Conservation (phyloP, 2,113 vertebrate species). For the Acrocephalus arundinaceus region DNA sequence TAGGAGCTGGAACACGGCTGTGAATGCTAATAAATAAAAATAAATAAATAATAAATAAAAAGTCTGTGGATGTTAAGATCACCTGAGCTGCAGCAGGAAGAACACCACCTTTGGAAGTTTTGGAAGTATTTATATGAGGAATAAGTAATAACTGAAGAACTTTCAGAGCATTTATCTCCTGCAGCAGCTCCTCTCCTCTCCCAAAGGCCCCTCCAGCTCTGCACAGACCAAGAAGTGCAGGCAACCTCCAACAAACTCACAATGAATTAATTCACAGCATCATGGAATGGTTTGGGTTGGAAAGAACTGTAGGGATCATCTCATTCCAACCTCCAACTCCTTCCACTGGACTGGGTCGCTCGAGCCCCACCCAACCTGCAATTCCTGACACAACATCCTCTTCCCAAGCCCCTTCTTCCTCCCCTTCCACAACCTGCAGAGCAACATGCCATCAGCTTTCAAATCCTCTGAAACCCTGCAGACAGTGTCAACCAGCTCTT, state of each 20-base stretch:
- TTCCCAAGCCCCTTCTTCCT: neutral
- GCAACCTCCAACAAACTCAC: rapidly evolving
- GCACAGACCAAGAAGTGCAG: neutral
- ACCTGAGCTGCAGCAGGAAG: neutral
- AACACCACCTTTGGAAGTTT: neutral
- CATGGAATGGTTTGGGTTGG: neutral
- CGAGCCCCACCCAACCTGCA: neutral
- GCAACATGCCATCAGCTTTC: neutral
- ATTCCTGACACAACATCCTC: neutral
- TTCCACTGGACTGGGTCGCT: neutral
- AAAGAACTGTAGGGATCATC: rapidly evolving
- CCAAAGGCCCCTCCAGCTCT: neutral
- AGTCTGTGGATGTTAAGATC: neutral
- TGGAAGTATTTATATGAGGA: neutral
- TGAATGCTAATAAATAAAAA: neutral
- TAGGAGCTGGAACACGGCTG: rapidly evolving
- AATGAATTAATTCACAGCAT: neutral
- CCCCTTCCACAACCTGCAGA: neutral
- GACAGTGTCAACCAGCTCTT: neutral
- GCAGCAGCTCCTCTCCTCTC: neutral
- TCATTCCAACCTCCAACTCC: neutral
- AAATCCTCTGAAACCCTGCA: neutral
- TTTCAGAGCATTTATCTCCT: neutral
- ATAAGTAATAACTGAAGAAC: neutral
- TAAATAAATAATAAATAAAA: no score